These are phyloP conservation scores for Zeus faber DNA, from an alignment of 2,113 vertebrate genomes.

Conservation along the genomic window DNA sequence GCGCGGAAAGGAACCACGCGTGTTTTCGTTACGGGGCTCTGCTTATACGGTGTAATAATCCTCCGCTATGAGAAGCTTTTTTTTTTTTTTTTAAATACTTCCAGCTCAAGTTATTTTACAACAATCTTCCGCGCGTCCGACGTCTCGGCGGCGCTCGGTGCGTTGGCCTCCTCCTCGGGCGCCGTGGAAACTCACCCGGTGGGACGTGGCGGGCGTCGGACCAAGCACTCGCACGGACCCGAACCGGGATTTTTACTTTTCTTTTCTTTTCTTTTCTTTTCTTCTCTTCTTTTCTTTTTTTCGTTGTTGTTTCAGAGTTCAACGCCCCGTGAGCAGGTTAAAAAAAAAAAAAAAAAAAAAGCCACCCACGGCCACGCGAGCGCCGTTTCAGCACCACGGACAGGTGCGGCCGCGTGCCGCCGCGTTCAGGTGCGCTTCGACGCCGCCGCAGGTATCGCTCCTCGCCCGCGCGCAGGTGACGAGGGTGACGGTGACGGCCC, in stretches of 20 bases:
- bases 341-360: too few relatives aligned
- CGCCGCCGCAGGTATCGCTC: too few relatives aligned
- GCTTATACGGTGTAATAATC: slow-evolving; percentile 38
- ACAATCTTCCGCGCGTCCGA: slow-evolving; percentile 51
- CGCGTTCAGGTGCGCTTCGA: slow-evolving; percentile 15
- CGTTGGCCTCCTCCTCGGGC: not conserved
- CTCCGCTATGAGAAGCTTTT: slow-evolving; percentile 50
- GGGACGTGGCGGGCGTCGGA: too few relatives aligned
- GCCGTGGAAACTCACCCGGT: too few relatives aligned
- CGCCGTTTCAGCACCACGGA: slow-evolving; percentile 75
- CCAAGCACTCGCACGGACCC: too few relatives aligned
- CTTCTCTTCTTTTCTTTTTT: not conserved
- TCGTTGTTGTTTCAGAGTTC: slow-evolving; percentile 10
- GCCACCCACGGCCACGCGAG: slow-evolving; percentile 8
- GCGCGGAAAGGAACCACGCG: slow-evolving; percentile 37
- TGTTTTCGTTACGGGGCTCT: slow-evolving; percentile 5
- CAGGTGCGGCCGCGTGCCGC: slow-evolving; percentile 50
- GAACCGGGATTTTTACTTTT: too few relatives aligned
- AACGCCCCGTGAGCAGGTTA: too few relatives aligned
- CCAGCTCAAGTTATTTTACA: slow-evolving; percentile 64
- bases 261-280: not conserved
- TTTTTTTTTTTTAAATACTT: slow-evolving; percentile 51
- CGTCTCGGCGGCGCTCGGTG: slow-evolving; percentile 8
- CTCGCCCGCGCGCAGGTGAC: too few relatives aligned
- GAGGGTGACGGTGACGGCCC: slow-evolving; percentile 27